A percentile compares a stretch with the other conserved stretches of the same genome.
phyloP scores from a whole-genome alignment of 2,888 invertebrate species.

The Caenorhabditis sp. region DNA sequence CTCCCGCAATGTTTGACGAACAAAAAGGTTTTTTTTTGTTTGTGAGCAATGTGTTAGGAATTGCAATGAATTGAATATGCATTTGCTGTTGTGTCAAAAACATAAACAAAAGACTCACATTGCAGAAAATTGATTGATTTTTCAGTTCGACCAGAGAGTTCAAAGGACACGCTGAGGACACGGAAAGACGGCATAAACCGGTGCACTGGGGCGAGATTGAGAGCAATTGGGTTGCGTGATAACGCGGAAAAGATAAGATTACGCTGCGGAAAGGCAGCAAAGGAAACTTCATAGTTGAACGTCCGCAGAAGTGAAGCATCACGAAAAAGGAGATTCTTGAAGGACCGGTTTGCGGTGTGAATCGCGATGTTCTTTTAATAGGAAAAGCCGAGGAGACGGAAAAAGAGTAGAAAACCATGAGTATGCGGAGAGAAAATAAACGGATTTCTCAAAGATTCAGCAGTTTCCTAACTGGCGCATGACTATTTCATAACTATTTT shows the following conservation, averaged over 20 bases:
- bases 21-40: constrained; percentile 6
- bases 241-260: constrained; percentile 37
- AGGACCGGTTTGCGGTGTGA: constrained; percentile 4
- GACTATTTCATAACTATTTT: too few species aligned
- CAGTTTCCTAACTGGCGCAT: too few species aligned
- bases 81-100: neutral
- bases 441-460: too few species aligned
- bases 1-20: constrained; percentile 37
- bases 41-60: constrained; percentile 4
- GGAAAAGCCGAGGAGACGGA: neutral
- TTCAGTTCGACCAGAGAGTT: too few species aligned
- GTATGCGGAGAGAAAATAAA: too few species aligned
- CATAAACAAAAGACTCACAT: constrained; percentile 19
- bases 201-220: constrained; percentile 14
- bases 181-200: neutral
- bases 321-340: neutral
- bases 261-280: constrained; percentile 22
- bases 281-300: constrained; percentile 2
- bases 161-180: neutral
- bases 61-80: neutral
- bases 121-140: neutral
- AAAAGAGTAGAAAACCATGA: neutral
- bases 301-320: neutral
- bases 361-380: constrained; percentile 1
- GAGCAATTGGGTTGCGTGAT: constrained; percentile 16